phyloP scores from a whole-genome alignment of 2,797 vertebrate genomes.

The Avahi laniger region DNA sequence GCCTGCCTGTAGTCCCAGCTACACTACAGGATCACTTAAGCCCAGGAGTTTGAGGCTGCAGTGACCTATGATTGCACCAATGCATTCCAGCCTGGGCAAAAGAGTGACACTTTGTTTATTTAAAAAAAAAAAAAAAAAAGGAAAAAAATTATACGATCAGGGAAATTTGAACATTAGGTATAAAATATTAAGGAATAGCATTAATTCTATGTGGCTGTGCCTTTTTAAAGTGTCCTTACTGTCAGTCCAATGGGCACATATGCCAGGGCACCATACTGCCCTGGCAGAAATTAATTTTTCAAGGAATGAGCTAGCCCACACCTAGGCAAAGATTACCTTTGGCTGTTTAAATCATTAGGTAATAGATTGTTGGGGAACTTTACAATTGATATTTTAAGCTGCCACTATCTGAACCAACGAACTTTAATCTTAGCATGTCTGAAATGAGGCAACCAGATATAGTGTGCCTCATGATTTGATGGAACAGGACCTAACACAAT shows the following conservation, averaged over 20 bases:
- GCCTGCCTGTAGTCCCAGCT: neutral
- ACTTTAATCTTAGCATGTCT: neutral
- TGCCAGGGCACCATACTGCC: neutral
- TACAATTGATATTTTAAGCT: neutral
- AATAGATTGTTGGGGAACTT: neutral
- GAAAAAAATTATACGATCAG: neutral
- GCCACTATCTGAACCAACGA: neutral
- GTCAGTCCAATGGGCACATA: neutral
- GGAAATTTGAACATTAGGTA: neutral
- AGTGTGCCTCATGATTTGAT: neutral
- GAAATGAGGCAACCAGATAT: neutral
- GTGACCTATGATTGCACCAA: neutral
- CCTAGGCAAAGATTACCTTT: neutral
- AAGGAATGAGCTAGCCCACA: slow-evolving; percentile 4
- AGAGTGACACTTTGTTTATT: too few species aligned
- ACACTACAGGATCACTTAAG: neutral
- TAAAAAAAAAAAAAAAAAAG: neutral
- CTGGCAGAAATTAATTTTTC: neutral
- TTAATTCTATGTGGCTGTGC: neutral
- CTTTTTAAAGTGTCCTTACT: neutral
- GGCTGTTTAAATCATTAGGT: slow-evolving; percentile 13
- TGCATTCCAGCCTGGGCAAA: neutral
- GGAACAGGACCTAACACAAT: neutral
- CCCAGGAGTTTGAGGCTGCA: neutral
- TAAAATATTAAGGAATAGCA: slow-evolving; percentile 12